Percentiles rank a stretch among this genome's conserved stretches.
These are phyloP conservation scores for Phalanger gymnotis DNA, from an alignment of 2,797 vertebrate species.

Conservation along the genomic window DNA sequence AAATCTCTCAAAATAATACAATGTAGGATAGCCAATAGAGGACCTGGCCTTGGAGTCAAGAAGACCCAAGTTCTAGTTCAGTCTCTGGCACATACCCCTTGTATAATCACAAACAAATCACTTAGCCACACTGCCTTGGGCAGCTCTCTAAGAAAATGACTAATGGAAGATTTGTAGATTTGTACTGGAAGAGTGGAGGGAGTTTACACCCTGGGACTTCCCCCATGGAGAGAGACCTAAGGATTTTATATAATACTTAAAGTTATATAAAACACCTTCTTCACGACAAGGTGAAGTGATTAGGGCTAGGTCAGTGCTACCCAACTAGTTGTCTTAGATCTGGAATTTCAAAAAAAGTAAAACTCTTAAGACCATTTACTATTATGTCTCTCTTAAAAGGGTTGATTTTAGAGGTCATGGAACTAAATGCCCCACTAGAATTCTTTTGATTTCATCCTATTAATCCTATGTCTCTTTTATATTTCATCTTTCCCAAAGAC, in stretches of 20 bases:
- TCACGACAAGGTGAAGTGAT: neutral
- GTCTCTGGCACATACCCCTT: neutral
- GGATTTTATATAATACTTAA: neutral
- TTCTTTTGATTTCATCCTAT: conserved; percentile 18
- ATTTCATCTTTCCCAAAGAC: conserved; percentile 31
- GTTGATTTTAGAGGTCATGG: neutral
- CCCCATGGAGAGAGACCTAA: neutral
- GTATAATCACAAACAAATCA: neutral
- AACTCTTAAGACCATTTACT: neutral
- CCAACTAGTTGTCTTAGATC: neutral
- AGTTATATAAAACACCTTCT: neutral
- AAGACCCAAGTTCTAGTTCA: neutral
- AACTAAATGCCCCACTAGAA: conserved; percentile 26
- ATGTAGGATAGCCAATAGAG: neutral
- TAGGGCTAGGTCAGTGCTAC: neutral
- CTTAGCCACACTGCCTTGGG: neutral
- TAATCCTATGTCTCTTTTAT: conserved; percentile 47
- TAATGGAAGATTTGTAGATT: neutral
- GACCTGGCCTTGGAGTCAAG: neutral
- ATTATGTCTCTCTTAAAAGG: neutral
- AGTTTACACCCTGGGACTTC: neutral
- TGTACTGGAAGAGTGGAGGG: neutral
- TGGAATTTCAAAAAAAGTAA: neutral
- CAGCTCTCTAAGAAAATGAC: neutral
- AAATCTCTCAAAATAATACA: neutral